A percentile compares a stretch with the other conserved stretches of the same genome.
phyloP scores from a whole-genome alignment of 1,140 invertebrate genomes.

The Ostrea denselamellosa region DNA sequence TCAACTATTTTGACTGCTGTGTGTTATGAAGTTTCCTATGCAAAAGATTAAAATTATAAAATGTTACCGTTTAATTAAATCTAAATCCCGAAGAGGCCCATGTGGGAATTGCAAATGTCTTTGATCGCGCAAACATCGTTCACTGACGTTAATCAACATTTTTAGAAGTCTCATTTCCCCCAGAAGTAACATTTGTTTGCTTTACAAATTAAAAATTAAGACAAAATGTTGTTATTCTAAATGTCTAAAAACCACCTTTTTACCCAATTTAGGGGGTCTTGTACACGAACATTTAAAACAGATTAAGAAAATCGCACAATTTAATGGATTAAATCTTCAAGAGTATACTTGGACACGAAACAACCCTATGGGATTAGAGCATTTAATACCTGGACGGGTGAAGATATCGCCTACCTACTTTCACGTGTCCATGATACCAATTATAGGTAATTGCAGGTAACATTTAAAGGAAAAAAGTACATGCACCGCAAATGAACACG shows the following conservation, averaged over 20 bases:
- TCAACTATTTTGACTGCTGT: slow-evolving; percentile 13
- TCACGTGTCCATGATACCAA: background rate
- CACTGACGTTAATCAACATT: background rate
- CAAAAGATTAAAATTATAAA: slow-evolving; percentile 2
- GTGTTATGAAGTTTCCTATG: background rate
- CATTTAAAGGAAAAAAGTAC: background rate
- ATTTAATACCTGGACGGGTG: background rate
- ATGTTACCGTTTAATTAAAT: slow-evolving; percentile 7
- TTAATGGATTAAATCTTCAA: slow-evolving; percentile 32
- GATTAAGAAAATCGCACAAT: background rate
- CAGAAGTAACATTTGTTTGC: background rate
- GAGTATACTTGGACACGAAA: slow-evolving; percentile 21
- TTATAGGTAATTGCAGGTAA: background rate
- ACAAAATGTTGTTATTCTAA: background rate
- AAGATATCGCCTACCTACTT: background rate
- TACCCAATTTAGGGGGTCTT: background rate
- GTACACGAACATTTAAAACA: background rate
- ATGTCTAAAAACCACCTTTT: background rate
- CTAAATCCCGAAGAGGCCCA: background rate
- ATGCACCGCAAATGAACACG: too few relatives aligned
- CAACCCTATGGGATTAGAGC: background rate
- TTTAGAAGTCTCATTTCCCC: background rate
- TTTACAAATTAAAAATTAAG: background rate
- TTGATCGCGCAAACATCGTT: background rate
- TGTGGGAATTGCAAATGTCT: background rate